Evolutionary conservation across 2,113 vertebrate genomes (phyloP).

Genomic region (Cnemophilus loriae): DNA sequence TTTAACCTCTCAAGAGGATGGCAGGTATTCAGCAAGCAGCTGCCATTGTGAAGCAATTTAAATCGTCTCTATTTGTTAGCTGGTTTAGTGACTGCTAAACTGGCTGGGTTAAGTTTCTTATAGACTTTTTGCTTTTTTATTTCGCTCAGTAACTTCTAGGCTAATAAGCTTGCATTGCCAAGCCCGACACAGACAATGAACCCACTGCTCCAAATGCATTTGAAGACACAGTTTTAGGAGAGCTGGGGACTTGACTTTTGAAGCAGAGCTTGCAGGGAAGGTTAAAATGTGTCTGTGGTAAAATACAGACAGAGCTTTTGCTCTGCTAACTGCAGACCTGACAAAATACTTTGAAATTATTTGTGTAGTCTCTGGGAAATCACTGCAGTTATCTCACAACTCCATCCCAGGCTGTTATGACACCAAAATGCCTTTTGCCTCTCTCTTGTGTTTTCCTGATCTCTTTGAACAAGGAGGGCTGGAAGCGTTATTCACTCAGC

Average conservation of each 20-base stretch:
- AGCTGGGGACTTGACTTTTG: not conserved
- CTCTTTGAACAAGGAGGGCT: not conserved
- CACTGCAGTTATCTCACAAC: not conserved
- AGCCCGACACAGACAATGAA: not conserved
- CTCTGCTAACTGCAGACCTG: not conserved
- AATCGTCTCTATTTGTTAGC: not conserved
- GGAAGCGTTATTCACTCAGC: not conserved
- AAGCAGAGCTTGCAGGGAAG: not conserved
- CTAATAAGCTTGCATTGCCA: not conserved
- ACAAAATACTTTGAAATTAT: not conserved
- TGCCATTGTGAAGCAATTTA: conserved; percentile 16
- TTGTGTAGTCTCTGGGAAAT: not conserved
- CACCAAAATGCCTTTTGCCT: not conserved
- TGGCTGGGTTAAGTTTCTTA: not conserved
- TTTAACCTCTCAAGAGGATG: conserved; percentile 50
- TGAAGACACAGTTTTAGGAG: not conserved
- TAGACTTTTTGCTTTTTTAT: not conserved
- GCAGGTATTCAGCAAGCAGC: conserved; percentile 17
- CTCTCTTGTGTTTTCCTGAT: not conserved
- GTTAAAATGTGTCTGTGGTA: not conserved
- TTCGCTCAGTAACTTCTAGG: not conserved
- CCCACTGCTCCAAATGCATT: not conserved
- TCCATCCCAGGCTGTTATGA: not conserved
- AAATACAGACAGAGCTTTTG: not conserved
- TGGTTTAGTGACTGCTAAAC: conserved; percentile 13